Percentiles rank a stretch among this genome's conserved stretches.
Conservation (phyloP, 2,113 vertebrate genomes). For the Calidris pygmaea region DNA sequence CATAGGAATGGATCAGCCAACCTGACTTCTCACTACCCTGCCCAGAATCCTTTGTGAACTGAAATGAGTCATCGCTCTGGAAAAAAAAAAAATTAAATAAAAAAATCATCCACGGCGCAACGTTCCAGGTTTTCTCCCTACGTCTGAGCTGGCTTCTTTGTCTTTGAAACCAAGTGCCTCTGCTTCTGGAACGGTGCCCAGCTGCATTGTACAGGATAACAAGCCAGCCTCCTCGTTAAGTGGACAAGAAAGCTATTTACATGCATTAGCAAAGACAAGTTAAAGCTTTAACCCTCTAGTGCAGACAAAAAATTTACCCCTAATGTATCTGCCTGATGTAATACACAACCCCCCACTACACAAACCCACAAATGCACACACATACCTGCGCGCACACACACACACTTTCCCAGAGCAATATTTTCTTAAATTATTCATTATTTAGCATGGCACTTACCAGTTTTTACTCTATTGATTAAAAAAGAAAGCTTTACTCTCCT, state of each 20-base stretch:
- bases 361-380: neutral
- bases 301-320: neutral
- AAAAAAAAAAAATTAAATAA: neutral
- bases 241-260: slow-evolving; percentile 56
- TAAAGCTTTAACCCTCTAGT: slow-evolving; percentile 35
- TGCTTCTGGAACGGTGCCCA: slow-evolving; percentile 44
- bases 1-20: slow-evolving; percentile 75
- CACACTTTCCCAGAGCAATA: neutral
- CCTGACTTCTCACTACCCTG: slow-evolving; percentile 77
- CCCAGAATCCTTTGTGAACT: slow-evolving; percentile 81
- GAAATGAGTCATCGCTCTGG: slow-evolving; percentile 78
- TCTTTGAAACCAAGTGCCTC: slow-evolving; percentile 63
- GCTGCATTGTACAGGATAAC: slow-evolving; percentile 51
- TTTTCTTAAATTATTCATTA: neutral
- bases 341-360: neutral
- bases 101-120: slow-evolving; percentile 63
- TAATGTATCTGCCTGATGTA: neutral
- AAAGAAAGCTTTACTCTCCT: neutral
- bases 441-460: slow-evolving; percentile 45
- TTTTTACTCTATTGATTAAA: slow-evolving; percentile 18
- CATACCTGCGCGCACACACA: neutral
- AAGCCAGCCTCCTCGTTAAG: slow-evolving; percentile 51
- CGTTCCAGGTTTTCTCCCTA: slow-evolving; percentile 67
- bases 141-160: slow-evolving; percentile 69
- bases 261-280: slow-evolving; percentile 28